These are phyloP conservation scores for Cnemophilus loriae DNA, from an alignment of 2,113 vertebrate genomes.

Conservation along the genomic window DNA sequence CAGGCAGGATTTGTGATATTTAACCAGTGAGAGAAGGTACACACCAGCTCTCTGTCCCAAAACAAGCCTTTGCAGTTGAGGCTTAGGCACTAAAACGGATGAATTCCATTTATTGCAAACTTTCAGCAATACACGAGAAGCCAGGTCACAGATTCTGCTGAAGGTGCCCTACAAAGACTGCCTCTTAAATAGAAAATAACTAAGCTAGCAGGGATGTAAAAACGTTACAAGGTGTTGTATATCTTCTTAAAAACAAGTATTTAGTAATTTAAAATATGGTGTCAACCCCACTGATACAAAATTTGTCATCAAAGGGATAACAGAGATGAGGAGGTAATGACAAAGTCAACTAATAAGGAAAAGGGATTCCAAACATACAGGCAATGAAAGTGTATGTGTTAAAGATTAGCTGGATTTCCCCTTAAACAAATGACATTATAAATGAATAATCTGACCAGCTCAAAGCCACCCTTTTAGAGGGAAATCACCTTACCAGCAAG, in stretches of 20 bases:
- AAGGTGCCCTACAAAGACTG: background rate
- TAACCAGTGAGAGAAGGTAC: background rate
- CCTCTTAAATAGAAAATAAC: background rate
- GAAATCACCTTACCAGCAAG: background rate
- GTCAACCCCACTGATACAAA: background rate
- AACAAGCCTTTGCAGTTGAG: background rate
- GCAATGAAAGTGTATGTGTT: background rate
- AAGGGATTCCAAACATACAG: background rate
- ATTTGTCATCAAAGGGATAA: background rate
- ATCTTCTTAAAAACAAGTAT: background rate
- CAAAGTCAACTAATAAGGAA: background rate
- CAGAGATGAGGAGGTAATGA: background rate
- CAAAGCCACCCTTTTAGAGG: background rate
- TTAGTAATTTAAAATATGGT: background rate
- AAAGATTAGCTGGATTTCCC: background rate
- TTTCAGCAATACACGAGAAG: background rate
- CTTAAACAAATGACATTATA: background rate
- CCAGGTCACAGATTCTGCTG: background rate
- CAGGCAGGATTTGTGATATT: background rate
- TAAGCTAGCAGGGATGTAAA: background rate
- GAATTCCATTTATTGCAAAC: background rate
- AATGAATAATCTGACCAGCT: background rate
- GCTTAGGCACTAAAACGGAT: background rate
- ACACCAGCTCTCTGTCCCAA: background rate
- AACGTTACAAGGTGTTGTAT: fast-evolving